A percentile compares a stretch with the other conserved stretches of the same genome.
Evolutionary conservation across 30 jellyfish, hydroid and myxozoan species (phyloP).

Genomic region (Cassiopea andromeda): DNA sequence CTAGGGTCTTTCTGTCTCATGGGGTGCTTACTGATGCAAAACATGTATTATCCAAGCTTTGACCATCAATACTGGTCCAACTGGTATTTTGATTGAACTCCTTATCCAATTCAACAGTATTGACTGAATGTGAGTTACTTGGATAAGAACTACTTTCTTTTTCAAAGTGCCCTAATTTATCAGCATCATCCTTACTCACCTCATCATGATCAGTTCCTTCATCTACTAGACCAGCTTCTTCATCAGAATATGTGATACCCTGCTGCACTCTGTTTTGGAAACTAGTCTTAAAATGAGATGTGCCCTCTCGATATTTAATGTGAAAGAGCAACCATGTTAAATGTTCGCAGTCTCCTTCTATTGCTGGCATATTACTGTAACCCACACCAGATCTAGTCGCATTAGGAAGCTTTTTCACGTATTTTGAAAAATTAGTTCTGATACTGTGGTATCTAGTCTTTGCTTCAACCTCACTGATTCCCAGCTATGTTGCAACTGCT

Average conservation of each 20-base stretch:
- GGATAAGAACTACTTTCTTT: not conserved
- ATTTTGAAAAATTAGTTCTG: conserved; percentile 46
- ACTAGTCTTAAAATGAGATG: not conserved
- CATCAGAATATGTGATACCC: not conserved
- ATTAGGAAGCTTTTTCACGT: conserved; percentile 29
- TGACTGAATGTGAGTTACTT: not conserved
- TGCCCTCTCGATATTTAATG: not conserved
- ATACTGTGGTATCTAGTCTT: conserved; percentile 35
- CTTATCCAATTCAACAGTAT: not conserved
- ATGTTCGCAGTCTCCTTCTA: not conserved
- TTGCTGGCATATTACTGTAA: conserved; percentile 13
- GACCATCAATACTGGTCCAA: not conserved
- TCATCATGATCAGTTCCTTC: not conserved
- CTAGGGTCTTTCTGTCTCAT: not conserved
- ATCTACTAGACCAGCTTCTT: not conserved
- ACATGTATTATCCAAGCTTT: not conserved
- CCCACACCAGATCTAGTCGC: conserved; percentile 60
- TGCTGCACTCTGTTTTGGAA: not conserved
- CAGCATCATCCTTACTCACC: not conserved
- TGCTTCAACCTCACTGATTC: conserved; percentile 9
- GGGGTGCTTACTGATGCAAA: not conserved
- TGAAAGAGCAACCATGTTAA: conserved; percentile 22
- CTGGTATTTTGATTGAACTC: not conserved
- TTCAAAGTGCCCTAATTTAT: not conserved
- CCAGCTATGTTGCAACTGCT: not conserved